phyloP scores from a whole-genome alignment of 2,888 invertebrate genomes.

The Neria commutata region DNA sequence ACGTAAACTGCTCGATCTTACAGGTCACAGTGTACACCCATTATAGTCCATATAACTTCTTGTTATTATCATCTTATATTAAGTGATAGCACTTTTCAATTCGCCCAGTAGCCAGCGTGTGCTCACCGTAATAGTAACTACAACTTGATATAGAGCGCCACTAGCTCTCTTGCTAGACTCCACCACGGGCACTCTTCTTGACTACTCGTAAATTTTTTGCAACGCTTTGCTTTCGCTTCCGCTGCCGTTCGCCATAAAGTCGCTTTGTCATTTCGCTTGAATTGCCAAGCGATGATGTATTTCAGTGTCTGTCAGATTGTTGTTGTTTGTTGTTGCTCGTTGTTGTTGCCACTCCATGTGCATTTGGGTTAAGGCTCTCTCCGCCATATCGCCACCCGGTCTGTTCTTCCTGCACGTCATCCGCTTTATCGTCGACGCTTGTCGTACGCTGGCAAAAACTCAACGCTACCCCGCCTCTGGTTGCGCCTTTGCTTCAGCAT shows the following conservation, averaged over 20 bases:
- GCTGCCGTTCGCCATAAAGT: constrained; percentile 23
- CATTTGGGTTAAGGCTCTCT: neutral
- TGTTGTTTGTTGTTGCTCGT: neutral
- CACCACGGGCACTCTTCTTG: no score
- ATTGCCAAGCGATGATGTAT: constrained; percentile 27
- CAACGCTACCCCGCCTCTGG: neutral
- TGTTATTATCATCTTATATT: no score
- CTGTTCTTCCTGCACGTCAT: neutral
- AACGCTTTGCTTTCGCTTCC: neutral
- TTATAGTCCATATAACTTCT: no score
- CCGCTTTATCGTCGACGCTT: neutral
- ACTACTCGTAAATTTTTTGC: neutral
- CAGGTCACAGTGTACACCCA: no score
- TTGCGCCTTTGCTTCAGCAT: neutral
- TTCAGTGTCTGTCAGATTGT: constrained; percentile 22
- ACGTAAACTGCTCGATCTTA: no score
- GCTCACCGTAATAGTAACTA: no score
- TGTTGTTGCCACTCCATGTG: neutral
- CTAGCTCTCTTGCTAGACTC: neutral
- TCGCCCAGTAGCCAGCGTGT: neutral
- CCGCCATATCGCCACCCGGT: neutral
- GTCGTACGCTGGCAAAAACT: neutral
- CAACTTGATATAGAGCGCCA: neutral
- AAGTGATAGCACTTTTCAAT: no score
- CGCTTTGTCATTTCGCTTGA: constrained; percentile 22